Evolutionary conservation across 2,113 vertebrate genomes (phyloP), one percentile per base, ranked within the genome.

Genomic region (Xyliphius kryptos): DNA sequence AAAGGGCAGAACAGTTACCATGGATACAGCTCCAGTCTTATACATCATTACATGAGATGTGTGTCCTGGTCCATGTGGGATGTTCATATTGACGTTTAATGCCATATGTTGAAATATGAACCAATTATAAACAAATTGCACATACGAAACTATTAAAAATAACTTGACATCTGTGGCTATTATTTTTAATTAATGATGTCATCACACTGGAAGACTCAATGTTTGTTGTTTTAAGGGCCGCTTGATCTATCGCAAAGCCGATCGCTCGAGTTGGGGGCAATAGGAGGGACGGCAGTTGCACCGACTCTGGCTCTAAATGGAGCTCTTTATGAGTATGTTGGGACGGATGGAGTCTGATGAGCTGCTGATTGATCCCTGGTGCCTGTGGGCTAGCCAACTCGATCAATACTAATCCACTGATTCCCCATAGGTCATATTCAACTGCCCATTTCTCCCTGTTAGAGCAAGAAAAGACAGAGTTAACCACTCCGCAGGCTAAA

Each of bases 341-440:
- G 43, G 53, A 51, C 56, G 64, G 63, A 67, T 54, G 51, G 70
- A 69, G 56, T 71, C 54, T 57, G 60, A 44, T 59, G 49, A 65
- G 69, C 48, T 51, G 56, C 55, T 68, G 57, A 56, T 63, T 64
- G 43, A 55, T 73, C n/a, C 44, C 47, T 20, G 53, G 16, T 69
- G 67, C 49, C 69, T 61, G 73, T 69, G 54, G 44, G 40, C 66
- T 69, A 67, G 56, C 72, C 49, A 67, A 66, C 47, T 56, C 63
- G 55, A 68, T 83, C 80, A 72, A 80, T 81, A 80, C 73, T 77
- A 68, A 72, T 70, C 58, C 70, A 56, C 32, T 64, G 22, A 54
- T 41, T 40, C 32, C 19, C 63, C 66, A 65, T 20, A 46, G 66
- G 70, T 68, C 66, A 68, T 52, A 65, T 68, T 52, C 37, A 60